Evolutionary conservation across 1,140 invertebrate species (phyloP).

Genomic region (Drosophila lacteicornis): DNA sequence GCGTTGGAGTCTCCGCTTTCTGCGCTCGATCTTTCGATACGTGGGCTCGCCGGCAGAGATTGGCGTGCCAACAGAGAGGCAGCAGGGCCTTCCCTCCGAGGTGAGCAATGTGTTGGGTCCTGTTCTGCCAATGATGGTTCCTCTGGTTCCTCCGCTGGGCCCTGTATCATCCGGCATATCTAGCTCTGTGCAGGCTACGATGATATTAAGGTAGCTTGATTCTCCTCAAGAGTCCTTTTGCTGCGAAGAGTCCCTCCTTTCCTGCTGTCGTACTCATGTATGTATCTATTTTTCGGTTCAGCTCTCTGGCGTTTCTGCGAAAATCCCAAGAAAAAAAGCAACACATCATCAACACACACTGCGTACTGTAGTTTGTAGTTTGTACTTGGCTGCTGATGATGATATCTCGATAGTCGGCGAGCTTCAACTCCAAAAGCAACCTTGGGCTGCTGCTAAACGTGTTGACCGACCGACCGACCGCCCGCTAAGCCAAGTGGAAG

Average conservation of each 20-base stretch:
- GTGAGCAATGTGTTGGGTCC: constrained; percentile 13
- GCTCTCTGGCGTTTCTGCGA: constrained; percentile 27
- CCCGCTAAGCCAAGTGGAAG: constrained; percentile 14
- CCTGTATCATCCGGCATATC: constrained; percentile 49
- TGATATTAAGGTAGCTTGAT: constrained; percentile 43
- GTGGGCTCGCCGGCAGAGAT: constrained; percentile 15
- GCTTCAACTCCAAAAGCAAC: constrained; percentile 19
- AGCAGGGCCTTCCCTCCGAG: not conserved
- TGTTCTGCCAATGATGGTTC: constrained; percentile 37
- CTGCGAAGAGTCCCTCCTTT: constrained; percentile 29
- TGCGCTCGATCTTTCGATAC: constrained; percentile 21
- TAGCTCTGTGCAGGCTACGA: constrained; percentile 45
- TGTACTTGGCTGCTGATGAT: not conserved
- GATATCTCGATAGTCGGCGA: not conserved
- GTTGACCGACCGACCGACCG: constrained; percentile 8
- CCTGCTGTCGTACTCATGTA: constrained; percentile 52
- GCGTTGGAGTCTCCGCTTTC: constrained; percentile 23
- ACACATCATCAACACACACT: not conserved
- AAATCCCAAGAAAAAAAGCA: constrained; percentile 7
- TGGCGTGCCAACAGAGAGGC: not conserved
- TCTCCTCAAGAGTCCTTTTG: constrained; percentile 37
- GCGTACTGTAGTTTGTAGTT: constrained; percentile 2
- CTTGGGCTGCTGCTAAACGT: constrained; percentile 17
- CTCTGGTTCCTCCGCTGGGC: not conserved
- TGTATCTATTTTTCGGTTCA: constrained; percentile 39